Base-by-base conservation (phyloP, 1,140 invertebrate species). In the Drosophila subpulchrella region DNA sequence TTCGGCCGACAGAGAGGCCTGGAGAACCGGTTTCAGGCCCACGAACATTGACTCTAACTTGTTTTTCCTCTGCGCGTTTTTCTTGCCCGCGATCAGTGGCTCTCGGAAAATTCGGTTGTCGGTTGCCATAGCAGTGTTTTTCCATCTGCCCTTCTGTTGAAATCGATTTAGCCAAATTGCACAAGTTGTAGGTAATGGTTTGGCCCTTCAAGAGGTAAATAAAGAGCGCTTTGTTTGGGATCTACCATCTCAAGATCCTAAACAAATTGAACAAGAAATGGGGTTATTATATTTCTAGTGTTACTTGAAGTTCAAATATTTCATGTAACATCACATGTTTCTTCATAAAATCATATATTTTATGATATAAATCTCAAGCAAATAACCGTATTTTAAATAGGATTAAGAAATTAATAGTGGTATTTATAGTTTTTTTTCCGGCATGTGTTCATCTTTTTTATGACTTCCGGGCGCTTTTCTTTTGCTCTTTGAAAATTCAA, bases 21-120 rank as follows among this genome's bases (percentile, higher is more conserved):
- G 42, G 47, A 41, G 51, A 75, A 75, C 72, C 59, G 72, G 71
- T 75, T 75, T 8, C 36, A 41, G 65, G 46, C 62, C 50, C 11
- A 53, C 67, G 51, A 70, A 10, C 61, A 46, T 73, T 61, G 41
- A 41, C 59, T 56, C 34, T 38, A 50, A 63, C 59, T 63, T 65
- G 51, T 61, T 61, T 74, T 75, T 56, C 36, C 30, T 15, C 44
- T 12, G 20, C n/a, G n/a, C 12, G 5, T 20, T 38, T 36, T 36
- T 34, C 44, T 38, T 11, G 11, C 27, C 17, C n/a, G 51, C 53
- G 54, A 66, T 75, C 48, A 20, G 57, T 41, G 50, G 41, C 65
- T 48, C 55, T 38, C n/a, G 70, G 59, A 63, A 75, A 73, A 74
- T 74, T 75, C 20, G 38, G 58, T 72, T 10, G 30, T 20, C 24